Conservation (phyloP, 1,140 invertebrate genomes). For the Lysiphlebus fabarum region DNA sequence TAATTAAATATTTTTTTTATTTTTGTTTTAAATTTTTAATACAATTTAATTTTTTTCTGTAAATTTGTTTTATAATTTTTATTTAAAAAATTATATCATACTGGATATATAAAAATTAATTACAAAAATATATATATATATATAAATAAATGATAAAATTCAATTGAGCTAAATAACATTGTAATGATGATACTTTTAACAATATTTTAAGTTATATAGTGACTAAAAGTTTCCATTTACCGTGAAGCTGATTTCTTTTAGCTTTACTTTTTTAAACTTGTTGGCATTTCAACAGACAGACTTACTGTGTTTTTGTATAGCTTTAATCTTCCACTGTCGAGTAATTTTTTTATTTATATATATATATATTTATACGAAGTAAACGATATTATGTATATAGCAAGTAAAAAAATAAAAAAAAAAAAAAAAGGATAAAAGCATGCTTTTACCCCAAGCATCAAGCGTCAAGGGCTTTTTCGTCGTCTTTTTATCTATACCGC, state of each 20-base stretch:
- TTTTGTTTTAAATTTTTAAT: too few species aligned
- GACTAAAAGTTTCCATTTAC: constrained; percentile 2
- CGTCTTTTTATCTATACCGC: neutral
- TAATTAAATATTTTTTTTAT: too few species aligned
- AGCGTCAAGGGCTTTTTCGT: constrained; percentile 12
- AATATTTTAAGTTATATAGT: too few species aligned
- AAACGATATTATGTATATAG: neutral
- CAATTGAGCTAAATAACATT: neutral
- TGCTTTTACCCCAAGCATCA: constrained; percentile 15
- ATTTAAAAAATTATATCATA: too few species aligned
- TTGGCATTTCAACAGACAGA: too few species aligned
- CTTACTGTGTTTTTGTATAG: constrained; percentile 9
- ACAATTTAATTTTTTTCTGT: too few species aligned
- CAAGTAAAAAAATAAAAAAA: constrained; percentile 5
- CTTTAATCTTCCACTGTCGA: constrained; percentile 16
- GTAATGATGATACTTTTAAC: neutral
- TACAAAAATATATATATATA: too few species aligned
- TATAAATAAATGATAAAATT: neutral
- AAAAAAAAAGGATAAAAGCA: constrained; percentile 9
- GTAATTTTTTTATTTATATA: constrained; percentile 12
- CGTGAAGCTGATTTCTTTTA: constrained; percentile 8
- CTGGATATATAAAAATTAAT: too few species aligned
- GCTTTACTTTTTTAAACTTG: neutral
- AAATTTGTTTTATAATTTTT: too few species aligned
- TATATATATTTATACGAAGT: neutral